These are phyloP conservation scores for Drosophila erecta DNA, from an alignment of 1,140 invertebrate species.

Conservation along the genomic window DNA sequence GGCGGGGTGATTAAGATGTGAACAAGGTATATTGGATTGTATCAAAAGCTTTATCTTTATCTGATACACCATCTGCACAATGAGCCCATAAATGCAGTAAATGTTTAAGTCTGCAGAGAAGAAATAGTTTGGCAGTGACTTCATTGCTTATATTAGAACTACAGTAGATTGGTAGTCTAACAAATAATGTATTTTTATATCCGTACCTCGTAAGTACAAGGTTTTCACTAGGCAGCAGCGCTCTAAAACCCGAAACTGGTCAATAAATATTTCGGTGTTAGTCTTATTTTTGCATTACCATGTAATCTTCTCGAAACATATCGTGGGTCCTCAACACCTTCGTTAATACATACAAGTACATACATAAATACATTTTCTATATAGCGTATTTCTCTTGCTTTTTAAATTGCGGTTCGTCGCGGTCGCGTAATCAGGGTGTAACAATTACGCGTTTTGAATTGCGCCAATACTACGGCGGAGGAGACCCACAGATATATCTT, in stretches of 20 bases:
- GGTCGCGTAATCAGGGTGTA: conserved; percentile 80
- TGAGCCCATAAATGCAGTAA: conserved; percentile 1
- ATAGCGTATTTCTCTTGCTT: conserved; percentile 27
- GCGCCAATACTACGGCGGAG: conserved; percentile 27
- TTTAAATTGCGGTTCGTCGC: conserved; percentile 40
- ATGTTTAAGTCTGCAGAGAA: background rate
- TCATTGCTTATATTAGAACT: too few relatives aligned
- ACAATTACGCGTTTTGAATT: conserved; percentile 77
- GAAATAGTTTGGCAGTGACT: too few relatives aligned
- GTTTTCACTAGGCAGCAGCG: too few relatives aligned
- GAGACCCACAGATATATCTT: conserved; percentile 29
- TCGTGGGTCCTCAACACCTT: background rate
- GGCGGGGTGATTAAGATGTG: conserved; percentile 4
- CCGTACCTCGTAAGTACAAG: too few relatives aligned
- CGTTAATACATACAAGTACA: too few relatives aligned
- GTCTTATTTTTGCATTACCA: too few relatives aligned
- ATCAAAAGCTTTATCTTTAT: conserved; percentile 4
- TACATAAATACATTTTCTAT: conserved; percentile 2
- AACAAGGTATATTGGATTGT: conserved; percentile 14
- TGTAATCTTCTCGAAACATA: background rate
- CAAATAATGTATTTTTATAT: too few relatives aligned
- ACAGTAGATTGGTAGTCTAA: too few relatives aligned
- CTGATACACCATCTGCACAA: conserved; percentile 13
- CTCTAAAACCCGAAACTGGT: too few relatives aligned
- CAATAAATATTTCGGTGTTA: too few relatives aligned